phyloP scores from a whole-genome alignment of 2,113 vertebrate species.

The Redunca redunca region DNA sequence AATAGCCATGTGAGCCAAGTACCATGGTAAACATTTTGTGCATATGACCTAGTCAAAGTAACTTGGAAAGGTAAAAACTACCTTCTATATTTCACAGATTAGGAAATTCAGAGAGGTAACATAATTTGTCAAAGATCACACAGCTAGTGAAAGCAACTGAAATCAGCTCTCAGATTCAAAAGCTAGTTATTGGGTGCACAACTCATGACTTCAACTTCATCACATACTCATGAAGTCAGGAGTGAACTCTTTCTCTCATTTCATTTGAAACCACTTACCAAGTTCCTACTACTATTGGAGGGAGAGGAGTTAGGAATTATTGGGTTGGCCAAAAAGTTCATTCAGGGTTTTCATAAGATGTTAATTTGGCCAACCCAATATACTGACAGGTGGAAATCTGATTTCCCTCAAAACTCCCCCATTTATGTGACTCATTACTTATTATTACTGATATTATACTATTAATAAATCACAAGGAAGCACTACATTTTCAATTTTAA shows the following conservation, averaged over 20 bases:
- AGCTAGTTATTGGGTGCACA: not conserved
- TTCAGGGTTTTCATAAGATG: not conserved
- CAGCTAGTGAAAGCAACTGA: not conserved
- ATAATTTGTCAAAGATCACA: not conserved
- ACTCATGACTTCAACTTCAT: not conserved
- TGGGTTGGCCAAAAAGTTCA: not conserved
- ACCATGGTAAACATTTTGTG: not conserved
- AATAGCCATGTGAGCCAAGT: not conserved
- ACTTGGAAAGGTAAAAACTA: not conserved
- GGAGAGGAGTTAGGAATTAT: not conserved
- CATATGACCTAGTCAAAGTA: not conserved
- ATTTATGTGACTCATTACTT: not conserved
- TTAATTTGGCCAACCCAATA: not conserved
- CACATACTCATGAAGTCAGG: not conserved
- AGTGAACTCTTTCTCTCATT: not conserved
- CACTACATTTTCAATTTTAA: not conserved
- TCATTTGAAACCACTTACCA: not conserved
- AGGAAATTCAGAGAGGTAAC: not conserved
- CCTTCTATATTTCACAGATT: not conserved
- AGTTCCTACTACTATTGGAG: not conserved
- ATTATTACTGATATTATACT: not conserved
- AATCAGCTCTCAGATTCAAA: not conserved
- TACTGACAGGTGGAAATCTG: not conserved
- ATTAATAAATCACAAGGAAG: not conserved
- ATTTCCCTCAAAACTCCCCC: not conserved